Conservation (phyloP, 2,888 invertebrate genomes). For the Eumerus sabulonum region DNA sequence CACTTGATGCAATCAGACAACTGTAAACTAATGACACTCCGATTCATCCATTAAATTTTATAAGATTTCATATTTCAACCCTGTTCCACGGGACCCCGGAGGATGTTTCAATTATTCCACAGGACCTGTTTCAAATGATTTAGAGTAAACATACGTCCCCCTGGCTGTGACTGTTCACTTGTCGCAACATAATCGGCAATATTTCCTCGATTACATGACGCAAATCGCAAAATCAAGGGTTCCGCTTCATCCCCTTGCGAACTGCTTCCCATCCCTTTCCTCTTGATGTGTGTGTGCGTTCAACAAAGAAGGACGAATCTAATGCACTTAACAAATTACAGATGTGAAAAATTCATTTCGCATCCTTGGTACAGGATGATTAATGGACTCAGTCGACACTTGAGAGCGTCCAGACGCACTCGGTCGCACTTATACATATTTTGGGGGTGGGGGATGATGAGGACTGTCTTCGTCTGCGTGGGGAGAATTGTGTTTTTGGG, state of each 20-base stretch:
- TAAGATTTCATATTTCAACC: slow-evolving; percentile 68
- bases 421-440: too few relatives aligned
- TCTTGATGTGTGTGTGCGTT: slow-evolving; percentile 8
- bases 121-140: slow-evolving; percentile 59
- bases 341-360: slow-evolving; percentile 78
- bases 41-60: slow-evolving; percentile 60
- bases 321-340: slow-evolving; percentile 79
- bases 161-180: slow-evolving; percentile 72
- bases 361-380: slow-evolving; percentile 73
- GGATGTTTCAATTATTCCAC: slow-evolving; percentile 66
- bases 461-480: not conserved
- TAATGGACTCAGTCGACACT: slow-evolving; percentile 77
- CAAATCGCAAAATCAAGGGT: slow-evolving; percentile 63
- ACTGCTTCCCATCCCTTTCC: not conserved
- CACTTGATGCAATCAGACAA: slow-evolving; percentile 73
- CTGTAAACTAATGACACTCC: slow-evolving; percentile 76
- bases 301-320: slow-evolving; percentile 20
- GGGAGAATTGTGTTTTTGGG: slow-evolving; percentile 67
- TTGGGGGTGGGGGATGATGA: slow-evolving; percentile 35
- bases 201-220: slow-evolving; percentile 74
- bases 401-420: slow-evolving; percentile 33
- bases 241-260: slow-evolving; percentile 23
- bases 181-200: slow-evolving; percentile 76
- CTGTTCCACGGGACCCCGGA: slow-evolving; percentile 58
- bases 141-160: slow-evolving; percentile 48